phyloP scores from a whole-genome alignment of 2,797 vertebrate genomes.

The Cheirogaleus major region DNA sequence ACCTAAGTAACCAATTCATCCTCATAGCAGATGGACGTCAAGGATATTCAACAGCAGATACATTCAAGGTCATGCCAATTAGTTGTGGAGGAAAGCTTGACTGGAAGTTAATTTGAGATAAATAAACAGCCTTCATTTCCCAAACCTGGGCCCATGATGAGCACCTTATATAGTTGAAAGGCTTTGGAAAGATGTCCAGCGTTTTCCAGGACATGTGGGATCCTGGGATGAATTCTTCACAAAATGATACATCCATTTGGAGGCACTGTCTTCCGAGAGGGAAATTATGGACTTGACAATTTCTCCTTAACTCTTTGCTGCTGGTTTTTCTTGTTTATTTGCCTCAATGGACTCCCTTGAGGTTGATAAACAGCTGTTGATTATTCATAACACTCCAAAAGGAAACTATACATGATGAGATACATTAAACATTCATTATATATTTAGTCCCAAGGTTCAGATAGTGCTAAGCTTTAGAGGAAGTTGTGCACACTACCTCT shows the following conservation, averaged over 20 bases:
- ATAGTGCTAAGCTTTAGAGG: not conserved
- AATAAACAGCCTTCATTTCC: slow-evolving; percentile 42
- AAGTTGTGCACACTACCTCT: not conserved
- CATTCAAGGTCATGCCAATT: slow-evolving; percentile 80
- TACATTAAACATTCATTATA: not conserved
- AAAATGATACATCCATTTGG: not conserved
- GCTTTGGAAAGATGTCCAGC: not conserved
- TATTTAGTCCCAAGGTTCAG: not conserved
- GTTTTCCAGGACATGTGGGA: not conserved
- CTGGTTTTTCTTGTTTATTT: not conserved
- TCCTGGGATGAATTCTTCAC: not conserved
- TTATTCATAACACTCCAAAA: not conserved
- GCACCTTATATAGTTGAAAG: not conserved
- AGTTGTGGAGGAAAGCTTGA: slow-evolving; percentile 64
- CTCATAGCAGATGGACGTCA: slow-evolving; percentile 80
- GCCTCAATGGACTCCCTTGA: not conserved
- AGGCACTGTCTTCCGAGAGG: not conserved
- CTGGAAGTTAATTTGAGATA: not conserved
- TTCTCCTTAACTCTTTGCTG: not conserved
- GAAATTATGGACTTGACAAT: not conserved
- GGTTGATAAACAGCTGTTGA: not conserved
- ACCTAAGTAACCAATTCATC: slow-evolving; percentile 85
- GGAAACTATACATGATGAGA: not conserved
- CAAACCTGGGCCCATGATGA: not conserved
- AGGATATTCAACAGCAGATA: slow-evolving; percentile 65